Base-by-base conservation (phyloP, 2,888 invertebrate genomes). In the Philaethria dido region DNA sequence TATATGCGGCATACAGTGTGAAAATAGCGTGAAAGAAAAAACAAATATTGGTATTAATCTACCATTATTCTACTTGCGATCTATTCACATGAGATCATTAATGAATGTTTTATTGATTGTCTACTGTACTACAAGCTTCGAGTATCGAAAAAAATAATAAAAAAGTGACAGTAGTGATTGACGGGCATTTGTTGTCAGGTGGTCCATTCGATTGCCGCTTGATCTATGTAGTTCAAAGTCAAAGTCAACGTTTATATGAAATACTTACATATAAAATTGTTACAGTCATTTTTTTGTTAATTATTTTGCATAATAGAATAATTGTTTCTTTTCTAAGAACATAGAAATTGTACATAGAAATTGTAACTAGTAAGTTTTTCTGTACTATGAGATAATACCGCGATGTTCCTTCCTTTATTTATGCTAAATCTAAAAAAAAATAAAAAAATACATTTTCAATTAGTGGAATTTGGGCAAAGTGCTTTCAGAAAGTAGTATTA, bases 161-260 rank as follows among this genome's bases (percentile, higher is more conserved):
- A 54, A 54, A 33, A 29, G 54, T 29, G 48, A 48, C 22, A 48
- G 48, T 48, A 14, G 14, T 48, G 48, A 48, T 48, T 48, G 48
- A 48, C 48, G 48, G 20, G 14, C 48, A 5, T 22, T 20, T 47
- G 20, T 47, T 1, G 39, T n/a, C 22, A 48, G 6, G 22, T 22
- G 2, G 14, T 22, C 48, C 6, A 48, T 2, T 48, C 22, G 48
- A 22, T 22, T 45, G 16, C 16, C 45, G 4, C 45, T 0, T 22
- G 22, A 6, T 48, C 22, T 48, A 48, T 48, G 22, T 48, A 48
- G 48, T 48, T 48, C 48, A 48, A 48, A 48, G 48, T 48, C 48
- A 48, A 48, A 48, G 22, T 48, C 48, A 0, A 22, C 22, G 14
- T 48, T 48, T 25, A 25, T 48, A 48, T n/a, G n/a, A n/a, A n/a